Conservation (phyloP, 2,888 invertebrate species). For the Nymphalis c-album region DNA sequence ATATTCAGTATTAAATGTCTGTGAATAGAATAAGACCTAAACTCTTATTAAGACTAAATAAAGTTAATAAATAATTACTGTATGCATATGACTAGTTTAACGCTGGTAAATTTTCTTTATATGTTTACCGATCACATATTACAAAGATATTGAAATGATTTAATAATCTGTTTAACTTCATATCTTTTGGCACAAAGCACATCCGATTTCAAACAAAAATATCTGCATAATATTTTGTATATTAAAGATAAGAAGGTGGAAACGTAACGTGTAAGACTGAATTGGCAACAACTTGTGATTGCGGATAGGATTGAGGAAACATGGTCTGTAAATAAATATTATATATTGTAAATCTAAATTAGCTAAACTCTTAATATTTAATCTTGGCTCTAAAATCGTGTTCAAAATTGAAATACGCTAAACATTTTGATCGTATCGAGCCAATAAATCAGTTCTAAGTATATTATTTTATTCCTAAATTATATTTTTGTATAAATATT, state of each 20-base stretch:
- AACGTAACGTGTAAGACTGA: conserved; percentile 69
- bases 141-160: background rate
- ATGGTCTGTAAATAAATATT: conserved; percentile 63
- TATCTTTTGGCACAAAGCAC: conserved; percentile 47
- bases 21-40: conserved; percentile 31
- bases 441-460: conserved; percentile 46
- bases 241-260: conserved; percentile 34
- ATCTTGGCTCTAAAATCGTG: conserved; percentile 57
- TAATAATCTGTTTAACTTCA: conserved; percentile 37
- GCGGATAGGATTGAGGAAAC: conserved; percentile 51
- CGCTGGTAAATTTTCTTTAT: background rate
- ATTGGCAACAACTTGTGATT: conserved; percentile 76
- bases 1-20: conserved; percentile 33
- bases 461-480: conserved; percentile 58
- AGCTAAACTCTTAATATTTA: conserved; percentile 38
- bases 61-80: conserved; percentile 10
- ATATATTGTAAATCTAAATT: conserved; percentile 54
- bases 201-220: conserved; percentile 40
- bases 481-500: conserved; percentile 79
- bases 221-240: conserved; percentile 25
- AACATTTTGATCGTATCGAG: conserved; percentile 48
- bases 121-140: background rate
- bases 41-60: conserved; percentile 21
- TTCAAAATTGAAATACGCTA: conserved; percentile 55
- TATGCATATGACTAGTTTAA: conserved; percentile 3